These are phyloP conservation scores for Antheraea assamensis DNA, from an alignment of 2,888 invertebrate genomes.

Conservation along the genomic window DNA sequence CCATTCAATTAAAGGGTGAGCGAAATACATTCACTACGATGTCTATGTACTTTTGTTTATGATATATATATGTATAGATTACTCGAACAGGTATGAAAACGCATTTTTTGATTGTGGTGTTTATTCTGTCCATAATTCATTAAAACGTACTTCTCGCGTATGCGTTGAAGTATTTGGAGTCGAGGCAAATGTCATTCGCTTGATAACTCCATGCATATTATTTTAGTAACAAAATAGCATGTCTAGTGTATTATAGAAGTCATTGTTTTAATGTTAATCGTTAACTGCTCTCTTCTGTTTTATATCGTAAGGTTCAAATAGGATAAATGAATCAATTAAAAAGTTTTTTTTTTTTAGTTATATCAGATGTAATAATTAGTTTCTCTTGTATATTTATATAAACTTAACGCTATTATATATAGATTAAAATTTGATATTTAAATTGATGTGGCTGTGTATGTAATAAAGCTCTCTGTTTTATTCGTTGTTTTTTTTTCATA, in stretches of 20 bases:
- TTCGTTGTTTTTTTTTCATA: neutral
- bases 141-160: neutral
- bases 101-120: neutral
- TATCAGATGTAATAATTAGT: neutral
- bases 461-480: constrained; percentile 11
- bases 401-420: neutral
- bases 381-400: neutral
- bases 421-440: neutral
- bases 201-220: neutral
- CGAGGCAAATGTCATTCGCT: neutral
- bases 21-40: neutral
- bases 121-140: neutral
- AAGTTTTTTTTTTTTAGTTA: neutral
- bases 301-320: neutral
- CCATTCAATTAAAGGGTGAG: neutral
- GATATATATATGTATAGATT: neutral
- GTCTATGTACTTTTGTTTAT: neutral
- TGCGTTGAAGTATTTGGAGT: neutral
- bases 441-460: neutral
- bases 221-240: neutral
- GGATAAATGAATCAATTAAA: too few relatives aligned
- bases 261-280: neutral
- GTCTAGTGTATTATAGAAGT: neutral
- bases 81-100: neutral
- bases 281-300: neutral